Conservation (phyloP, 2,113 vertebrate genomes). For the Eulemur macaco region DNA sequence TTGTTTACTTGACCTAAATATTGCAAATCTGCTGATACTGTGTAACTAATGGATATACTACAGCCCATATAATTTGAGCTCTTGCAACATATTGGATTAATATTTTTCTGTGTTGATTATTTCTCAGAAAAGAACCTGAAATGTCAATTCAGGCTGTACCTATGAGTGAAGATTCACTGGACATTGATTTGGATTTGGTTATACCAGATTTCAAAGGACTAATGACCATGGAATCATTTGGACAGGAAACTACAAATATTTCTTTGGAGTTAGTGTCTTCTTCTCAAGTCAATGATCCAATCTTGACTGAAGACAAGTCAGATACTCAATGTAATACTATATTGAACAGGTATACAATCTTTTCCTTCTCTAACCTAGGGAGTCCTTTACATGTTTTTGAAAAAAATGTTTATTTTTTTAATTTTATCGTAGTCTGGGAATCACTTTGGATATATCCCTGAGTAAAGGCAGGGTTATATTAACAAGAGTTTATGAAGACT, state of each 20-base stretch:
- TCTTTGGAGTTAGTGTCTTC: slow-evolving; percentile 70
- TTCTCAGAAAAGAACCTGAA: slow-evolving; percentile 67
- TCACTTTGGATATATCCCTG: background rate
- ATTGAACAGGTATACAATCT: slow-evolving; percentile 75
- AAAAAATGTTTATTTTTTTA: background rate
- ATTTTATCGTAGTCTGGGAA: slow-evolving; percentile 1
- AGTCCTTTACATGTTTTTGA: background rate
- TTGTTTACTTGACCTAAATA: background rate
- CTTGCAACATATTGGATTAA: background rate
- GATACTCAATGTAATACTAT: slow-evolving; percentile 63
- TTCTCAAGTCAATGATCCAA: slow-evolving; percentile 74
- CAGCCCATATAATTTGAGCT: background rate
- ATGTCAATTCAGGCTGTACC: slow-evolving; percentile 56
- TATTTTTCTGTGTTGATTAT: background rate
- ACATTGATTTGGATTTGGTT: slow-evolving; percentile 45
- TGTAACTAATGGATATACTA: background rate
- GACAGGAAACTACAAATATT: background rate
- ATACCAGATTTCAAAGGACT: slow-evolving; percentile 32
- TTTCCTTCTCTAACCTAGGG: background rate
- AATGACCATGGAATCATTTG: background rate
- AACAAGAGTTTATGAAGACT: background rate
- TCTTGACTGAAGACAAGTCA: slow-evolving; percentile 74
- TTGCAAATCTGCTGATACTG: background rate
- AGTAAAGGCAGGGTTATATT: background rate
- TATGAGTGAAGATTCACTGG: background rate